These are phyloP conservation scores for Sanderia malayensis DNA, from an alignment of 30 jellyfish, hydroid and myxozoan species.

Conservation along the genomic window DNA sequence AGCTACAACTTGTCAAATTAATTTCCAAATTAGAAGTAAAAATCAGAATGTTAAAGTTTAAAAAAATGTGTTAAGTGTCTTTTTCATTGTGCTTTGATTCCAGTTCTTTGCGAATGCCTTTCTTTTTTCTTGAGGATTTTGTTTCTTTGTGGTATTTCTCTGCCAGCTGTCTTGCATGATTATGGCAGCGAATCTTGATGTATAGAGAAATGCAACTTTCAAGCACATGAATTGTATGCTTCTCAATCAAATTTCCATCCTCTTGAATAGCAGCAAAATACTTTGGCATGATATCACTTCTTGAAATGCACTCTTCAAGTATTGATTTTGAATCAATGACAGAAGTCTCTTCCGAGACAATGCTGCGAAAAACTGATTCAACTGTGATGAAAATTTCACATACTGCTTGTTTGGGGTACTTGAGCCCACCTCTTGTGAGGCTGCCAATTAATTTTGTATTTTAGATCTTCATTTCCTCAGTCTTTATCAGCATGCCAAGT, in stretches of 20 bases:
- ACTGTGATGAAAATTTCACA: conserved; percentile 11
- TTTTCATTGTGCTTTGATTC: conserved; percentile 2
- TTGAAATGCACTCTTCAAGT: conserved; percentile 27
- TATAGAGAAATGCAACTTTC: conserved; percentile 12
- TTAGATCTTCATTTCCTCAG: conserved; percentile 1
- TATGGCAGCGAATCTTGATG: conserved; percentile 23
- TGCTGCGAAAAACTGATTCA: conserved; percentile 23
- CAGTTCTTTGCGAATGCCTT: conserved; percentile 11
- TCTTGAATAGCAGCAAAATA: conserved; percentile 36
- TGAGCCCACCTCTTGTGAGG: conserved; percentile 49
- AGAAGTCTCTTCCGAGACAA: conserved; percentile 2
- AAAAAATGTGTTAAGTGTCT: neutral
- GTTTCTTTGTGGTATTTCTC: conserved; percentile 7
- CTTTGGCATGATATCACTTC: conserved; percentile 19
- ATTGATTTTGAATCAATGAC: conserved; percentile 7
- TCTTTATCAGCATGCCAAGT: conserved; percentile 12
- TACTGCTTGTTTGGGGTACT: conserved; percentile 21
- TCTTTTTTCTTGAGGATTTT: conserved; percentile 8
- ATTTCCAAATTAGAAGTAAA: too few species aligned
- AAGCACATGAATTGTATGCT: conserved; percentile 1
- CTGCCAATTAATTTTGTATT: conserved; percentile 11
- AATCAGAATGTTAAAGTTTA: too few species aligned
- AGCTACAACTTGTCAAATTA: too few species aligned
- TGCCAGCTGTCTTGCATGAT: conserved; percentile 19
- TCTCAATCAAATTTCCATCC: conserved; percentile 22